Conservation (phyloP, 1,140 invertebrate genomes). For the Brachystomella parvula region DNA sequence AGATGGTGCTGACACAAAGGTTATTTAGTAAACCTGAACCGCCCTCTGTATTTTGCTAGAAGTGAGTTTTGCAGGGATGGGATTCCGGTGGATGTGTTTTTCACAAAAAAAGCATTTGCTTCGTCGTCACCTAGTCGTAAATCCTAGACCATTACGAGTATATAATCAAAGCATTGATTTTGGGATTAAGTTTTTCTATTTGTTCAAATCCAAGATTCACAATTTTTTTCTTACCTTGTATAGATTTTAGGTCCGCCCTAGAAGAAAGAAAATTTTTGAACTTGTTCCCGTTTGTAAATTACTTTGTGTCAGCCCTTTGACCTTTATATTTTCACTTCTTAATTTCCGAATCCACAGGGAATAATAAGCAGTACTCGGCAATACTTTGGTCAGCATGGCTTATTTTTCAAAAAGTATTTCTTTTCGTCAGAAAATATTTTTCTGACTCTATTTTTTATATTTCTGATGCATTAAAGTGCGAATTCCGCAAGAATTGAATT, state of each 20-base stretch:
- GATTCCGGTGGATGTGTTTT: no score
- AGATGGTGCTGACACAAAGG: no score
- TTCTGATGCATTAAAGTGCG: not conserved
- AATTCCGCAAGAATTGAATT: not conserved
- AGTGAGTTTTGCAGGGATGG: no score
- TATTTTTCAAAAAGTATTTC: constrained; percentile 1
- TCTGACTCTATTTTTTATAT: not conserved
- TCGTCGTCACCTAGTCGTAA: no score
- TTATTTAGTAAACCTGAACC: no score
- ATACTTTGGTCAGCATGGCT: no score
- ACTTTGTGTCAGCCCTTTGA: not conserved
- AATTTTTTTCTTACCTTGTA: not conserved
- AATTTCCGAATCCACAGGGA: not conserved
- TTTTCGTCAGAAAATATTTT: not conserved
- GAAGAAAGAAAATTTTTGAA: not conserved
- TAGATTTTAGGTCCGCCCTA: not conserved
- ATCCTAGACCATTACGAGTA: no score
- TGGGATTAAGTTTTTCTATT: no score
- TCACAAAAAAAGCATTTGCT: no score
- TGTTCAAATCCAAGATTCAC: no score
- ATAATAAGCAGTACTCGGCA: not conserved
- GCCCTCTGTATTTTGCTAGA: no score
- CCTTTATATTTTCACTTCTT: not conserved
- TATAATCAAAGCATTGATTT: no score
- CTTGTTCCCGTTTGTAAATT: not conserved